These are phyloP conservation scores for Corythaeola cristata DNA, from an alignment of 2,113 vertebrate genomes.

Conservation along the genomic window DNA sequence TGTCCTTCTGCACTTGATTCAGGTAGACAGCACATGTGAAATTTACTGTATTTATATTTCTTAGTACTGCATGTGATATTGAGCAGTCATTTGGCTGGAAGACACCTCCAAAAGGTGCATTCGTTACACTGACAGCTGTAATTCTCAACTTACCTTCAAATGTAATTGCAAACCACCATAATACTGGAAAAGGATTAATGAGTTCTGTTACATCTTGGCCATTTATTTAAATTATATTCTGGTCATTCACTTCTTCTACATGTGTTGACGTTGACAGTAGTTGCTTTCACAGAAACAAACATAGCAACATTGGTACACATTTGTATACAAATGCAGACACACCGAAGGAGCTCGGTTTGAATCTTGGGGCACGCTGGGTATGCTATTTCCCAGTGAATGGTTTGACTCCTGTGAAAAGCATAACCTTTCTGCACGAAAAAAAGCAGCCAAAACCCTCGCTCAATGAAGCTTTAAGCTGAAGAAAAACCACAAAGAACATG, in stretches of 20 bases:
- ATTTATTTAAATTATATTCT: background rate
- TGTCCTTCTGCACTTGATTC: background rate
- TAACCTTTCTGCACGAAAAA: background rate
- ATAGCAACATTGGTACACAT: background rate
- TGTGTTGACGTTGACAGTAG: background rate
- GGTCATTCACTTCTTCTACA: background rate
- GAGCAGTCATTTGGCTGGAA: background rate
- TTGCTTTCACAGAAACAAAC: background rate
- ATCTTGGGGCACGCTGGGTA: background rate
- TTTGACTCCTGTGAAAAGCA: background rate
- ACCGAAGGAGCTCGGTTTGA: background rate
- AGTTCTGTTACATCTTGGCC: background rate
- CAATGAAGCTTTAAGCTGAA: background rate
- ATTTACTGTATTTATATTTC: background rate
- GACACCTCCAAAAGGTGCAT: background rate
- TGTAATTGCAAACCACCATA: background rate
- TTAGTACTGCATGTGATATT: background rate
- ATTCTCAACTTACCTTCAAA: background rate
- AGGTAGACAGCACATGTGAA: background rate
- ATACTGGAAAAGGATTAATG: background rate
- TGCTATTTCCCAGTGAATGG: background rate
- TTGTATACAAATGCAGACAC: rapidly evolving
- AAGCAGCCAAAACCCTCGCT: background rate
- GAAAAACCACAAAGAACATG: background rate
- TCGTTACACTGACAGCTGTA: background rate